These are phyloP conservation scores for Oreocharis arfaki DNA, from an alignment of 2,113 vertebrate species.

Conservation along the genomic window DNA sequence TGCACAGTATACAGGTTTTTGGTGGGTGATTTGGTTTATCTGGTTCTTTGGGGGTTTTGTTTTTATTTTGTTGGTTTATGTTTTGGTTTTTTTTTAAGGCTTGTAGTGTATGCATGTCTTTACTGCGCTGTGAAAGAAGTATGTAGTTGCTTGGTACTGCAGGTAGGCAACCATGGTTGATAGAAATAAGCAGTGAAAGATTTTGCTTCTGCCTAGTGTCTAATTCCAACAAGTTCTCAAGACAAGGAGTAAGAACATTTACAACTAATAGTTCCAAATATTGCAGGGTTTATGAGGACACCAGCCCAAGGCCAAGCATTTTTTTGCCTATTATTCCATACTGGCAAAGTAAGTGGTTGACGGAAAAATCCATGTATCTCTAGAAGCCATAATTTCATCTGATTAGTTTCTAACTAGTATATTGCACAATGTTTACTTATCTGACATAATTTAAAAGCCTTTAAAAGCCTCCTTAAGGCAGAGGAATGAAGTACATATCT, in stretches of 20 bases:
- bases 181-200: not conserved
- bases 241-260: not conserved
- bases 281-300: not conserved
- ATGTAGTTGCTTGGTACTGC: not conserved
- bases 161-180: not conserved
- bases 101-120: not conserved
- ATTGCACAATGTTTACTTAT: not conserved
- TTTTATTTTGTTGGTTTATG: not conserved
- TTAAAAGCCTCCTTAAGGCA: not conserved
- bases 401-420: not conserved
- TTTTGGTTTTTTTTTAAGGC: not conserved
- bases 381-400: not conserved
- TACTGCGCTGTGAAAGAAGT: not conserved
- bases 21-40: not conserved
- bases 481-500: not conserved
- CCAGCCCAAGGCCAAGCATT: not conserved
- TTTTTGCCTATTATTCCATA: not conserved
- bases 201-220: not conserved
- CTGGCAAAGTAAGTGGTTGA: not conserved
- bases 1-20: not conserved
- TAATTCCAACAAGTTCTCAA: not conserved
- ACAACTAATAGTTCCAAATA: not conserved
- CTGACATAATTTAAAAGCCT: not conserved
- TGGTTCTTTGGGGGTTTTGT: rapidly evolving
- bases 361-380: not conserved